Conservation (phyloP, 2,113 vertebrate species). For the Apteryx mantelli region DNA sequence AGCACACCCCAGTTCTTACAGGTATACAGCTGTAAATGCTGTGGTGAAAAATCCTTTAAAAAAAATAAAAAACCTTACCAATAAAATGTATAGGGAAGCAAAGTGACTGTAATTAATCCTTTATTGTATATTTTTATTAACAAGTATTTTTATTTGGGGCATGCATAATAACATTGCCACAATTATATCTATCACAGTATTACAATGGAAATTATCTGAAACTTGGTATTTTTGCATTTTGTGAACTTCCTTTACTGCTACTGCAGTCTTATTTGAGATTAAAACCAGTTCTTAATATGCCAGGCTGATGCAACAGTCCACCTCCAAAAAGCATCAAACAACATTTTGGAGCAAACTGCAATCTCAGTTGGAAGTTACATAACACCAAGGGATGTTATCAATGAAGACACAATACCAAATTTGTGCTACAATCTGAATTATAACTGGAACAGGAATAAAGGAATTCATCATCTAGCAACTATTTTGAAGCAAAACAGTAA, state of each 20-base stretch:
- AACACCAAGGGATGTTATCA: not conserved
- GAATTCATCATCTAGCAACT: not conserved
- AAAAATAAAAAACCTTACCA: not conserved
- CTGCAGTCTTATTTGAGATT: not conserved
- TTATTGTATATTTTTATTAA: conserved; percentile 62
- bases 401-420: conserved; percentile 3
- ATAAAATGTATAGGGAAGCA: conserved; percentile 52
- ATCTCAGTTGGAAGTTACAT: not conserved
- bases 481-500: conserved; percentile 1
- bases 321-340: not conserved
- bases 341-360: conserved; percentile 39
- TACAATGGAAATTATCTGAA: conserved; percentile 51
- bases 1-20: not conserved
- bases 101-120: conserved; percentile 28
- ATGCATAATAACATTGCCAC: conserved; percentile 72
- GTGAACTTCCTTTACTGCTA: not conserved
- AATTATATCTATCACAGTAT: conserved; percentile 51
- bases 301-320: conserved; percentile 4
- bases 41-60: not conserved
- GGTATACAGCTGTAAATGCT: not conserved
- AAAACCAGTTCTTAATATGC: not conserved
- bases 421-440: not conserved
- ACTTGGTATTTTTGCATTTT: conserved; percentile 28
- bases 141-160: conserved; percentile 49
- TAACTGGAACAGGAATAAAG: not conserved